Base-by-base conservation (phyloP, 2,888 invertebrate species). In the Dasypogon diadema region DNA sequence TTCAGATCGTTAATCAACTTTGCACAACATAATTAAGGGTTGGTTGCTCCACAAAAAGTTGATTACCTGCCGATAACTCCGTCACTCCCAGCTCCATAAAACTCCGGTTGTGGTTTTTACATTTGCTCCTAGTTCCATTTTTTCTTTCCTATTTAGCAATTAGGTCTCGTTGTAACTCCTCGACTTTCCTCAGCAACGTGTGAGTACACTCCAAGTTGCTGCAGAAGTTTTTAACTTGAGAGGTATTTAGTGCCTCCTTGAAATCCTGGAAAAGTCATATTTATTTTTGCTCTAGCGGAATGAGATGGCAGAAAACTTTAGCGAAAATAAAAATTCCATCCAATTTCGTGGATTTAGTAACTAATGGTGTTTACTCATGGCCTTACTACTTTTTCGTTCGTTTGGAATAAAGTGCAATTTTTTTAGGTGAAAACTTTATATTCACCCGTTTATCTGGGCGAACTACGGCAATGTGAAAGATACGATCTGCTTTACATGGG, bases 331-430 rank as follows among this genome's bases (percentile, higher is more conserved):
- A 58, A 58, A 58, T 58, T 58, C 24, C 14, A 26, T 30, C 3
- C 10, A 58, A 16, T 34, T 58, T 30, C 30, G 30, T 26, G 58
- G n/a, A 58, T 58, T 58, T 30, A 58, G 30, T 30, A 30, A 30
- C 34, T 58, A 58, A 58, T 58, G 58, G 58, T 58, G 30, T 58
- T 58, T 58, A 58, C 58, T 58, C 16, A 58, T 24, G 58, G 26
- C 26, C 34, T 26, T 8, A 34, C 58, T 58, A 30, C 58, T 58
- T 5, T 58, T 58, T 30, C 58, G 30, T 14, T 58, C n/a, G 10
- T 3, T 30, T 30, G 30, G 24, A 56, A 56, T 58, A 10, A 26
- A 58, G 58, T 58, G 58, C 30, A 30, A 5, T 30, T 30, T 30
- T 30, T 30, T 30, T 30, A 5, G 30, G 30, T 30, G 30, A 3